These are phyloP conservation scores for Sebastes melanostomus DNA, from an alignment of 2,797 vertebrate species.

Conservation along the genomic window DNA sequence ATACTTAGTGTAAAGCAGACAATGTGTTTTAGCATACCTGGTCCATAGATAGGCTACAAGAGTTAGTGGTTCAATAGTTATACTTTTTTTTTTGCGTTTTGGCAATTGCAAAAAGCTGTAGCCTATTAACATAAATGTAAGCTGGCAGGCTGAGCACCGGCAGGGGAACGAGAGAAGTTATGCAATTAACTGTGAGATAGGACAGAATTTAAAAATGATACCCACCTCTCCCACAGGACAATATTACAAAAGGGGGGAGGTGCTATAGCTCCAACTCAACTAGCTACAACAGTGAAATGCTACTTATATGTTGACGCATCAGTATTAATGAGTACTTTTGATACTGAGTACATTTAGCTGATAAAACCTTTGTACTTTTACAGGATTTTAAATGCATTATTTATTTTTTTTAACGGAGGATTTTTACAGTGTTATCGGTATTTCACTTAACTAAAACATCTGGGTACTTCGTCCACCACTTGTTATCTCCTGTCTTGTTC, in stretches of 20 bases:
- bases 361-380: too few relatives aligned
- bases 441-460: background rate
- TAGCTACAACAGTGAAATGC: background rate
- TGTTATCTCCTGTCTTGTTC: background rate
- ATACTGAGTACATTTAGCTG: too few relatives aligned
- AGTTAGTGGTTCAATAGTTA: background rate
- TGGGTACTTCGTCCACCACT: background rate
- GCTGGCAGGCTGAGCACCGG: too few relatives aligned
- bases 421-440: background rate
- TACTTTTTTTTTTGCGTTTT: background rate
- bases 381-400: too few relatives aligned
- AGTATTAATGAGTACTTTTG: too few relatives aligned
- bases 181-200: background rate
- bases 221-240: background rate
- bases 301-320: background rate
- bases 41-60: background rate
- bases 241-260: background rate
- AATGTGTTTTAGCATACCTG: background rate
- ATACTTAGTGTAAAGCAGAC: background rate
- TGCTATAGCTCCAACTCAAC: background rate
- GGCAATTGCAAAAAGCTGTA: background rate
- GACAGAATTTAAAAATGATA: background rate
- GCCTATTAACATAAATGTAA: too few relatives aligned
- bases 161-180: too few relatives aligned
- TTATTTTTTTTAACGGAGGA: background rate